Evolutionary conservation across 2,113 vertebrate species (phyloP).

Genomic region (Otocyon megalotis): DNA sequence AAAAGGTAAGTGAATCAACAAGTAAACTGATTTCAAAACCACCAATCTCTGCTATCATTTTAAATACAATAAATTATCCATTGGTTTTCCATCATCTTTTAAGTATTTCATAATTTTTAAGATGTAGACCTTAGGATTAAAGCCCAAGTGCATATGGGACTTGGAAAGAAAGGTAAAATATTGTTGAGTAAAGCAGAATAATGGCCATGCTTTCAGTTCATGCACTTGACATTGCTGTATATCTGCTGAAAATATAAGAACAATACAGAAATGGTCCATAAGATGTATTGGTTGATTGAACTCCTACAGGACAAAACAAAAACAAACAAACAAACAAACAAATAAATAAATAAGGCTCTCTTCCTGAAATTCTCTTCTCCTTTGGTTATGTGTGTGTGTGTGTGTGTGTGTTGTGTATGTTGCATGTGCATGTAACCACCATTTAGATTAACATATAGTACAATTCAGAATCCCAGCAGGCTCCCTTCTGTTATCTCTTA

Average conservation of each 20-base stretch:
- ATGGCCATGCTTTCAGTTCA: not conserved
- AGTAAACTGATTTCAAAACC: not conserved
- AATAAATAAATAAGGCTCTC: not conserved
- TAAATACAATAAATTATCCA: not conserved
- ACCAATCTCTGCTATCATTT: not conserved
- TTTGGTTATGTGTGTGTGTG: not conserved
- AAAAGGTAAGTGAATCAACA: not conserved
- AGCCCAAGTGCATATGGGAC: not conserved
- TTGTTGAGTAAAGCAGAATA: not conserved
- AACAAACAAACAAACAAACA: not conserved
- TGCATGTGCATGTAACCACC: not conserved
- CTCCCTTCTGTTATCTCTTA: not conserved
- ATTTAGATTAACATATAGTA: not conserved
- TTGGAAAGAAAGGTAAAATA: not conserved
- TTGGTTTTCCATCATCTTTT: not conserved
- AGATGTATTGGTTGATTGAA: not conserved
- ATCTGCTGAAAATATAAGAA: constrained; percentile 13
- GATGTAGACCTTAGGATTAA: not conserved
- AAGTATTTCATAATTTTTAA: not conserved
- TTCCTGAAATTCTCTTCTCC: not conserved
- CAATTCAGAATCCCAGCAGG: not conserved
- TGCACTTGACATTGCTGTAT: not conserved
- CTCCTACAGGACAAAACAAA: not conserved
- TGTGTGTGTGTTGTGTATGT: not conserved
- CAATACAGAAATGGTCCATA: not conserved